Evolutionary conservation across 2,888 invertebrate species (phyloP), one percentile per base, ranked within the genome.

Genomic region (Trachelus iudaicus): DNA sequence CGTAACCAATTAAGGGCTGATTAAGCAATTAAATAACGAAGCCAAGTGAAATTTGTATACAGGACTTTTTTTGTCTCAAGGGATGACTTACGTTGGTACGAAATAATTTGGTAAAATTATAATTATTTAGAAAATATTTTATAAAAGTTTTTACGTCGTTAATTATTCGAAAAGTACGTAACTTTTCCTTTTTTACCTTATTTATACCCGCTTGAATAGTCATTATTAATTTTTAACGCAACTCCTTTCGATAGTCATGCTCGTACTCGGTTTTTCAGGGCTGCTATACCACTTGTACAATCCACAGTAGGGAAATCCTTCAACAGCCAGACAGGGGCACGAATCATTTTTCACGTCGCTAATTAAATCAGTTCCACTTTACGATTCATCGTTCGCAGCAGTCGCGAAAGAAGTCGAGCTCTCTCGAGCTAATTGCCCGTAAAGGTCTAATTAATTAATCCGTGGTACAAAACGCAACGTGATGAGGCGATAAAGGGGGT

Each of bases 381-480:
- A 78, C 71, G 73, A 78, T 76, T 76, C 78, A 73, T 76, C 73
- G 75, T 76, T 77, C 40, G 73, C 75, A 78, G 73, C 78, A 78
- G 75, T 68, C 78, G 78, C 30, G 34, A 78, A 78, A 78, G 78
- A 78, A 78, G 78, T 78, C 71, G 71, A 40, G 76, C 73, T 34
- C 68, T 76, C 71, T 35, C 71, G 33, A 73, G 78, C 78, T 78
- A 78, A 78, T 78, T 78, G 78, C 78, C 76, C 78, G 75, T 78
- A 76, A 78, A 78, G 76, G 76, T 75, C 78, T 78, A 78, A 78
- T 78, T 78, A 78, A 78, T 78, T 78, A 78, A 78, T 78, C 78
- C 73, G 78, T 75, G 78, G 78, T 78, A 78, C 78, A 78, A 78
- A 78, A 78, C 76, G 78, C 76, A 78, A 78, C 75, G 78, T 76